Evolutionary conservation across 2,888 invertebrate species (phyloP), one percentile per base, ranked within the genome.

Genomic region (Microctonus aethiopoides): DNA sequence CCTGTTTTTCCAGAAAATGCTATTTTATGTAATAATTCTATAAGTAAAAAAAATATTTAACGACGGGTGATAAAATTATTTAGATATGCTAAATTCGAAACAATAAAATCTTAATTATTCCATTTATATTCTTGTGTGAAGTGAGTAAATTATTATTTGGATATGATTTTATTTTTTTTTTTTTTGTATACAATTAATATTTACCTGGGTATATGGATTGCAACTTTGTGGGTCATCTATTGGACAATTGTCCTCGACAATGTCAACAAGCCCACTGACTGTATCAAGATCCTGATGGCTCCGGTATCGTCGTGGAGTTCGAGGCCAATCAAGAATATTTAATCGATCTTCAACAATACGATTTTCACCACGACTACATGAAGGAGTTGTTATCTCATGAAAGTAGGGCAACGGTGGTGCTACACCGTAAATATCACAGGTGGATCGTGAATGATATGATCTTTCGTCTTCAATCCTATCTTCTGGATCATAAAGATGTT

Each of bases 241-340:
- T 1, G 84, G 82, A 83, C 83, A 86, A 70, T 81, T 79, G 71
- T 86, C 85, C 70, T 86, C 86, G 66, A 86, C 81, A 36, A 86
- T 82, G 60, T 86, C 86, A n/a, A 86, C 85, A 71, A 86, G 78
- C 5, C 84, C 86, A 61, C 81, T 83, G 61, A 86, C 86, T 56
- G 80, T 83, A 71, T 86, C 85, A 54, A 86, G 79, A 67, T 83
- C 81, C 71, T 86, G 86, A 32, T 85, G 82, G 68, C 86, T 86
- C 63, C 83, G 79, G 66, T 84, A 86, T 1, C 83, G 80, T 71
- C 81, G 79, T 6, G 81, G 80, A 34, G 75, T 75, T 63, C 83
- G 80, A 0, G 86, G 86, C 86, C 86, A 86, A 56, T 86, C 81
- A 67, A 86, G 81, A 56, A 86, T 86, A 67, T 86, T 85, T 26